phyloP scores from a whole-genome alignment of 1,140 invertebrate species.

The Asobara japonica region DNA sequence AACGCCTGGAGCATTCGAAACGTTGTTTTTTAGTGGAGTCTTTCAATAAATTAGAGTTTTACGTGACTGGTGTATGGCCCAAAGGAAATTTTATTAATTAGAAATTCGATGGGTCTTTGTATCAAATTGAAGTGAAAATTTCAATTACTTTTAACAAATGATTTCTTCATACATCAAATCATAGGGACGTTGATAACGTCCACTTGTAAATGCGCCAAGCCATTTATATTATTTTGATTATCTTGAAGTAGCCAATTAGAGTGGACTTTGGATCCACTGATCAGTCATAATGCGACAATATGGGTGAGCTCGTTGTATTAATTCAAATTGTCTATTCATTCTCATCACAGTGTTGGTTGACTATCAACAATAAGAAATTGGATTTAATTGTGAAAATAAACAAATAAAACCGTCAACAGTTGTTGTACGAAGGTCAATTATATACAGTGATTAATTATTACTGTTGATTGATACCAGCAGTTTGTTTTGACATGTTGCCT shows the following conservation, averaged over 20 bases:
- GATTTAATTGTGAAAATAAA: conserved; percentile 4
- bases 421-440: conserved; percentile 10
- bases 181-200: neutral
- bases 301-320: neutral
- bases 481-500: conserved; percentile 7
- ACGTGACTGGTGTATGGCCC: too few relatives aligned
- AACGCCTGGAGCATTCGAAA: too few relatives aligned
- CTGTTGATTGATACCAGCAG: neutral
- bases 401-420: conserved; percentile 1
- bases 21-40: too few relatives aligned
- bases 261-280: conserved; percentile 1
- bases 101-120: neutral
- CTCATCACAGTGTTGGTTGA: neutral
- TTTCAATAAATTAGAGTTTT: too few relatives aligned
- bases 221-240: neutral
- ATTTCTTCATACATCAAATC: neutral
- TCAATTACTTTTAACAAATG: neutral
- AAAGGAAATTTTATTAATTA: neutral
- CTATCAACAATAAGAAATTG: neutral
- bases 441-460: conserved; percentile 6
- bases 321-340: neutral
- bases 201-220: neutral
- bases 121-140: neutral
- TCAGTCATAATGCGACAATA: neutral
- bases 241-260: conserved; percentile 7